Conservation (phyloP, 2,888 invertebrate species). For the Cheilosia vulpina region DNA sequence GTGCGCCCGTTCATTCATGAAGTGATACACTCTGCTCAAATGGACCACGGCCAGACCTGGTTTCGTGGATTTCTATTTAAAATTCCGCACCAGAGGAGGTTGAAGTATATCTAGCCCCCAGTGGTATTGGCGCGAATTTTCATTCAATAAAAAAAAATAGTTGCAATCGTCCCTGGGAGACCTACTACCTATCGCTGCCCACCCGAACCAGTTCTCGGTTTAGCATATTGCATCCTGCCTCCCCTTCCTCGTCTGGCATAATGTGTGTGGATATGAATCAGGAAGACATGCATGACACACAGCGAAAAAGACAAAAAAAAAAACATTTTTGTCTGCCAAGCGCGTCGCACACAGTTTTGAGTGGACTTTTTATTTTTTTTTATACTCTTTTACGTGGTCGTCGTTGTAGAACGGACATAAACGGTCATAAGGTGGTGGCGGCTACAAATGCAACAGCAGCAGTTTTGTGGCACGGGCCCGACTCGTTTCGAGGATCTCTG, state of each 20-base stretch:
- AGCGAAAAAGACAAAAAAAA: constrained; percentile 9
- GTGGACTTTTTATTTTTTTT: constrained; percentile 43
- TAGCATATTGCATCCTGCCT: constrained; percentile 18
- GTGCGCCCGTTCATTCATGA: constrained; percentile 65
- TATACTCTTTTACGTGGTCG: constrained; percentile 54
- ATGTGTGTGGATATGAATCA: constrained; percentile 15
- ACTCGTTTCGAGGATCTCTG: constrained; percentile 66
- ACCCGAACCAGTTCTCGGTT: constrained; percentile 49
- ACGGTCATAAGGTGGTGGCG: constrained; percentile 64
- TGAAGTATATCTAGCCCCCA: constrained; percentile 31
- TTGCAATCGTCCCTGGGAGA: constrained; percentile 57
- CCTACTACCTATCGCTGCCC: constrained; percentile 48
- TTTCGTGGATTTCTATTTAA: constrained; percentile 67
- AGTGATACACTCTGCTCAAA: constrained; percentile 47
- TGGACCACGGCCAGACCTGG: constrained; percentile 51
- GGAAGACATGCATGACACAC: constrained; percentile 58
- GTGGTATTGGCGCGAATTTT: constrained; percentile 66
- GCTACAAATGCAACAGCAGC: constrained; percentile 35
- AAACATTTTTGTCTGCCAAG: constrained; percentile 44
- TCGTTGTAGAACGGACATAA: constrained; percentile 69
- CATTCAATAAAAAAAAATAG: constrained; percentile 57
- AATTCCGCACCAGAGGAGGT: constrained; percentile 49
- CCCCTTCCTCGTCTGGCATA: background rate
- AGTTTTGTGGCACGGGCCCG: constrained; percentile 64
- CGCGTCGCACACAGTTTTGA: constrained; percentile 44